phyloP scores from a whole-genome alignment of 2,797 vertebrate species.

The Hypotaenidia okinawae region DNA sequence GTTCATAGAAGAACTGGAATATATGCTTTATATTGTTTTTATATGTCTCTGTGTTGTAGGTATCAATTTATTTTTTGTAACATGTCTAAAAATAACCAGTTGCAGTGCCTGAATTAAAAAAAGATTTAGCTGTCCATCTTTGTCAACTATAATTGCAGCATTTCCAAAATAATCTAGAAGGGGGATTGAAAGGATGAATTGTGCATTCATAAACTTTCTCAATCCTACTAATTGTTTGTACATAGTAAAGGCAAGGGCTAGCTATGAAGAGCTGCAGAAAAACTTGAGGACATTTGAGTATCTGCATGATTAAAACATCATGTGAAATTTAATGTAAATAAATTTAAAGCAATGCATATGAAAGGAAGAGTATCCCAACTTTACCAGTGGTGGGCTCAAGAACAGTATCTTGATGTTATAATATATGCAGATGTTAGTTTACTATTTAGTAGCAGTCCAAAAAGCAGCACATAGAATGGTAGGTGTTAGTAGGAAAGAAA shows the following conservation, averaged over 20 bases:
- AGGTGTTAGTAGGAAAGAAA: neutral
- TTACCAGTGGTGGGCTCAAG: neutral
- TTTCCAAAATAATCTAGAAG: neutral
- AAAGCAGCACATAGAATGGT: no score
- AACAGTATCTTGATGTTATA: neutral
- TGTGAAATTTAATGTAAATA: neutral
- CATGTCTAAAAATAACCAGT: neutral
- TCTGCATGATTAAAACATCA: neutral
- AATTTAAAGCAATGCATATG: neutral
- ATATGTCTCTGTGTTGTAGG: neutral
- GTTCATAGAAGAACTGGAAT: neutral
- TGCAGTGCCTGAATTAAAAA: neutral
- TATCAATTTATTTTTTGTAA: neutral
- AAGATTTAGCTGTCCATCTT: neutral
- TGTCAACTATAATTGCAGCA: neutral
- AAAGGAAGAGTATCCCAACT: neutral
- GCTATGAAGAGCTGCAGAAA: neutral
- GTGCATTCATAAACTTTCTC: neutral
- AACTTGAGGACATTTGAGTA: neutral
- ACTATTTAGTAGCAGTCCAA: no score
- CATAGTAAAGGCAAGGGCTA: neutral
- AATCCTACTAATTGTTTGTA: neutral
- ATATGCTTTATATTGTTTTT: neutral
- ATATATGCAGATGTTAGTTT: neutral
- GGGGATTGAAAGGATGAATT: neutral